A percentile compares a stretch with the other conserved stretches of the same genome.
Conservation (phyloP, 1,140 invertebrate genomes). For the Ceratosolen solmsi region DNA sequence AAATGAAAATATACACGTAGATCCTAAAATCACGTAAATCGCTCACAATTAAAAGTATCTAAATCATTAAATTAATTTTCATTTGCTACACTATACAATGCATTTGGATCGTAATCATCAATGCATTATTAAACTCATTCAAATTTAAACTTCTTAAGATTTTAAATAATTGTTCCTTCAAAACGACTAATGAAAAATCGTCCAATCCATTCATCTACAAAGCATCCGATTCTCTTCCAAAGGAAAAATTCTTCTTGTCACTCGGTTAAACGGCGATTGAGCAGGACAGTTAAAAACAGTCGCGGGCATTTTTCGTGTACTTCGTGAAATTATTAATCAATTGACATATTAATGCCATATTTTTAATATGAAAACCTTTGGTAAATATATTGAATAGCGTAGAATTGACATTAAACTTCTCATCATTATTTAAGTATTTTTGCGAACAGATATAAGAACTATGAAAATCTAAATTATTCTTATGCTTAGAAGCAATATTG, state of each 20-base stretch:
- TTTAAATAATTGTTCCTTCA: conserved; percentile 6
- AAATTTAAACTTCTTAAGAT: not conserved
- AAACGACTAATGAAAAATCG: conserved; percentile 47
- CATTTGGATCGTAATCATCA: not conserved
- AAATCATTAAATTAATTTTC: conserved; percentile 20
- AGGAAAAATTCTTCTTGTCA: conserved; percentile 33
- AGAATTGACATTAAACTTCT: not conserved
- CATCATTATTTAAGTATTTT: not conserved
- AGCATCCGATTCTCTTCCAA: conserved; percentile 42
- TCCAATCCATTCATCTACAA: conserved; percentile 51
- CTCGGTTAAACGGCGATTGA: conserved; percentile 22
- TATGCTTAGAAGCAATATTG: not conserved
- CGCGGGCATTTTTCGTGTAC: conserved; percentile 31
- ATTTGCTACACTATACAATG: not conserved
- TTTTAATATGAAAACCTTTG: no score
- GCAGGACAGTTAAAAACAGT: conserved; percentile 24
- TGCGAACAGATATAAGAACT: no score
- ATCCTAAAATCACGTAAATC: not conserved
- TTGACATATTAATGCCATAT: no score
- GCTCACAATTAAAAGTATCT: not conserved
- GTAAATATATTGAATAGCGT: no score
- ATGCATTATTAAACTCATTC: not conserved
- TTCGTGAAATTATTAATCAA: not conserved
- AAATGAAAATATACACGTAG: conserved; percentile 13
- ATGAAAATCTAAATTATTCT: not conserved